Base-by-base conservation (phyloP, 2,888 invertebrate genomes). In the Drosophila peninsularis region DNA sequence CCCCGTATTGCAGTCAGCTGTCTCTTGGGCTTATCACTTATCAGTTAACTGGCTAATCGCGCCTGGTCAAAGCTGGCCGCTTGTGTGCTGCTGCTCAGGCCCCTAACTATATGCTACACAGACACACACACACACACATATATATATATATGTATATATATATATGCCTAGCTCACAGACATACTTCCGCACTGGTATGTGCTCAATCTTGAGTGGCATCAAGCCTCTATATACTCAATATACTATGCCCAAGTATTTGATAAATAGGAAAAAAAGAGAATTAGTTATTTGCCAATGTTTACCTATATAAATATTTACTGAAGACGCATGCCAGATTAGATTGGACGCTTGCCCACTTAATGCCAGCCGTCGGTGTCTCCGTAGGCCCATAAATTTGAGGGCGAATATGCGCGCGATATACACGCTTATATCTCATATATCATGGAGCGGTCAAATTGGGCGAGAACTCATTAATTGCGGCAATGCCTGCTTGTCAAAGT, bases 401-500 rank as follows among this genome's bases (percentile, higher is more conserved):
- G 72, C 66, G 65, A 75, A 82, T 84, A 77, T 65, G 77, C 65
- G n/a, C 7, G 47, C 55, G 68, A 67, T 66, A 69, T 73, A 58
- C 64, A 60, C 50, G 55, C 58, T 62, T 62, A 70, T 84, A 66
- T 68, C 67, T 62, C 66, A 70, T 69, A 65, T 53, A 71, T 76
- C 69, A 80, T 61, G 55, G 36, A 49, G 49, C 41, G 58, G 75
- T 64, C 62, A 62, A 56, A 52, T 27, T n/a, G 37, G 50, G 44
- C 17, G 30, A 17, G 45, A 71, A 57, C 63, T 72, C 68, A 82
- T 85, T 82, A 82, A 80, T 75, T 78, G 68, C 78, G 82, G 78
- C 82, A 56, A 68, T 61, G 66, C 61, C 50, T 6, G 47, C 32
- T 68, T 85, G 78, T 71, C 82, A 75, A 78, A 75, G 73, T 49